Evolutionary conservation across 2,113 vertebrate species (phyloP).

Genomic region (Stigmatopora nigra): DNA sequence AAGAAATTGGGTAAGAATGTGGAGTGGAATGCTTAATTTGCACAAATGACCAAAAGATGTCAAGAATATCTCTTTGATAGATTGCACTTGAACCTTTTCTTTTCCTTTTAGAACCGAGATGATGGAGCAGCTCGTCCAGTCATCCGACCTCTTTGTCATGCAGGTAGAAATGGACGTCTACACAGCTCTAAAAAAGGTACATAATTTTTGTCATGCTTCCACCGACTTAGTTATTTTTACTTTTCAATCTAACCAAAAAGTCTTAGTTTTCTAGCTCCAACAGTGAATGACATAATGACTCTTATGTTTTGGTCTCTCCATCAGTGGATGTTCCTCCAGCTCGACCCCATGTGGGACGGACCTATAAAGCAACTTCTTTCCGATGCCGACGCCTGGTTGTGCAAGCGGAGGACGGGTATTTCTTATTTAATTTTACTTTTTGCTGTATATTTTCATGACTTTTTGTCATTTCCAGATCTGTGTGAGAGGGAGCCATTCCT

Average conservation of each 20-base stretch:
- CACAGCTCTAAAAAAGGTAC: constrained; percentile 94
- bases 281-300: no score
- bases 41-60: not conserved
- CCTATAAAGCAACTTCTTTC: constrained; percentile 85
- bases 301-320: not conserved
- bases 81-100: no score
- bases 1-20: constrained; percentile 82
- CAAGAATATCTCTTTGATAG: no score
- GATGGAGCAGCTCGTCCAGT: constrained; percentile 90
- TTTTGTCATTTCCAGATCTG: constrained; percentile 64
- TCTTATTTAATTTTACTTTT: constrained; percentile 7
- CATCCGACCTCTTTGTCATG: constrained; percentile 95
- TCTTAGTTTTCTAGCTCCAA: no score
- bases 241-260: no score
- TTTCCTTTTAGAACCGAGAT: constrained; percentile 73
- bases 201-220: not conserved
- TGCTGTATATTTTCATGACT: not conserved
- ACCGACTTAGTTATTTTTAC: not conserved
- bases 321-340: constrained; percentile 97
- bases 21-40: not conserved
- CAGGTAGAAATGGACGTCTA: constrained; percentile 99
- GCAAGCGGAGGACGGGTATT: constrained; percentile 79
- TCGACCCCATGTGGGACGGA: constrained; percentile 89
- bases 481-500: constrained; percentile 76
- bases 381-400: constrained; percentile 91